Evolutionary conservation across 2,797 vertebrate genomes (phyloP).

Genomic region (Neostethus bicornis): DNA sequence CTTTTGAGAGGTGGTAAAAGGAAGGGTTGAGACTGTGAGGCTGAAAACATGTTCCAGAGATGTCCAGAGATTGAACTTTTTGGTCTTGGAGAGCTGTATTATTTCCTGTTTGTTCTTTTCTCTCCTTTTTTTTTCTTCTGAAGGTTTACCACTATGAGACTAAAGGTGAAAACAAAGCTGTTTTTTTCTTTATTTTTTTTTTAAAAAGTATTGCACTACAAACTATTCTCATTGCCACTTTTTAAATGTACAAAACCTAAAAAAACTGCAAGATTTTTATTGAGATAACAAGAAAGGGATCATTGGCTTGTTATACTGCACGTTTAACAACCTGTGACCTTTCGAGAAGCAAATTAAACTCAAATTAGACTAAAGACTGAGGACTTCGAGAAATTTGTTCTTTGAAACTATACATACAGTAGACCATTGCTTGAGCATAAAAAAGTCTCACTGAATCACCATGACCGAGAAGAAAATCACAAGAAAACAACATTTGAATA

Average conservation of each 20-base stretch:
- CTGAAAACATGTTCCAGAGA: conserved; percentile 63
- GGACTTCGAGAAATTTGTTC: too few species aligned
- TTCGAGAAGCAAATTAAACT: too few species aligned
- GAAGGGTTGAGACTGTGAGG: conserved; percentile 51
- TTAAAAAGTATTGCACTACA: background rate
- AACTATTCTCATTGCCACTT: background rate
- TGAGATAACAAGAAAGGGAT: too few species aligned
- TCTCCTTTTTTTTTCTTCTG: conserved; percentile 28
- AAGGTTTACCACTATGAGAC: conserved; percentile 21
- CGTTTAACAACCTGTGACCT: too few species aligned
- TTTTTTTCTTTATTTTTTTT: conserved; percentile 26
- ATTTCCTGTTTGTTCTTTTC: conserved; percentile 46
- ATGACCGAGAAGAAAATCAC: too few species aligned
- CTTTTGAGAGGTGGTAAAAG: conserved; percentile 49
- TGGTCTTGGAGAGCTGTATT: conserved; percentile 40
- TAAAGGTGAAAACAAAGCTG: conserved; percentile 31
- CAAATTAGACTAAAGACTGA: too few species aligned
- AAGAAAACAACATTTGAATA: too few species aligned
- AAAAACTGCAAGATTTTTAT: background rate
- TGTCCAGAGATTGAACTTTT: conserved; percentile 63
- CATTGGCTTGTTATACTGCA: too few species aligned
- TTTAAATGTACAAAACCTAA: background rate
- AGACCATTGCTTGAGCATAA: too few species aligned
- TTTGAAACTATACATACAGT: too few species aligned
- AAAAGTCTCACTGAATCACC: too few species aligned